phyloP scores from a whole-genome alignment of 2,888 invertebrate genomes.

The Mythimna pallens region DNA sequence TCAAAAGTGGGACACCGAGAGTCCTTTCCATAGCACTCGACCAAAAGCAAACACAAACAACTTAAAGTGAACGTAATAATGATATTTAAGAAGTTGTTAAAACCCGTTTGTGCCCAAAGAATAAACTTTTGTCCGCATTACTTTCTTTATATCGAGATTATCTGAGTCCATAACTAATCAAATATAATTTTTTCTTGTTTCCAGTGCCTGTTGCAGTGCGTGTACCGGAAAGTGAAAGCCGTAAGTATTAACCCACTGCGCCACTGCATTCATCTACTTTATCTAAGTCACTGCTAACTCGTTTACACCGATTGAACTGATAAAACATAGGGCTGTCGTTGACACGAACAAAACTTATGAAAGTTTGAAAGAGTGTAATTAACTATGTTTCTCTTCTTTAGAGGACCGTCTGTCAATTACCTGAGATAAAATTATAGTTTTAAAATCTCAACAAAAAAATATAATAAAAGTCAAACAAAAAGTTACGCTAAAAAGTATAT shows the following conservation, averaged over 20 bases:
- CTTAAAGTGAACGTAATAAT: too few species aligned
- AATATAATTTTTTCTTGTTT: constrained; percentile 73
- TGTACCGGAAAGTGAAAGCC: constrained; percentile 95
- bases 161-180: constrained; percentile 17
- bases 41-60: too few species aligned
- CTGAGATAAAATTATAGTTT: not conserved
- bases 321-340: constrained; percentile 46
- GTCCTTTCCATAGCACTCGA: too few species aligned
- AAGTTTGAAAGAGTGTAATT: not conserved
- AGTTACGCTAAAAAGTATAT: too few species aligned
- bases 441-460: not conserved
- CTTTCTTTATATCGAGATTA: constrained; percentile 2
- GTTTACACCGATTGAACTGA: constrained; percentile 59
- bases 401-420: not conserved
- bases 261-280: constrained; percentile 37
- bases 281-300: constrained; percentile 48
- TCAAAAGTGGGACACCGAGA: too few species aligned
- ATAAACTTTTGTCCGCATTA: not conserved
- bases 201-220: constrained; percentile 95
- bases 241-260: constrained; percentile 88
- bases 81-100: not conserved
- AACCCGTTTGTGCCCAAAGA: not conserved
- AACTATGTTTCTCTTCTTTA: not conserved
- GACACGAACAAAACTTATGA: too few species aligned
- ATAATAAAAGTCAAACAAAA: not conserved